These are phyloP conservation scores for Phalacrocorax carbo DNA, from an alignment of 2,113 vertebrate species.

Conservation along the genomic window DNA sequence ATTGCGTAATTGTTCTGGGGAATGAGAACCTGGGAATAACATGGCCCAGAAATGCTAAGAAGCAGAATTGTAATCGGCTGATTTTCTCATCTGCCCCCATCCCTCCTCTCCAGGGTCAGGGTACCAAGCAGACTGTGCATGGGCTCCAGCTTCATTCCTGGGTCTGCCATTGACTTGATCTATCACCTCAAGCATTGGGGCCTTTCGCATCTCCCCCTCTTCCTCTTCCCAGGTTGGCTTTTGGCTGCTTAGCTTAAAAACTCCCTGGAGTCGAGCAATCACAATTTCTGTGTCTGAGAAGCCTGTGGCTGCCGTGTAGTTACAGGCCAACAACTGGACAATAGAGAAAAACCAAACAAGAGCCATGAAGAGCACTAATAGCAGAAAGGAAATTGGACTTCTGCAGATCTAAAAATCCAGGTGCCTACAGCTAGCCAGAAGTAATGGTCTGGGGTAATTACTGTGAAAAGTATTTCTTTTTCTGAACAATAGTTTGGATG, in stretches of 20 bases:
- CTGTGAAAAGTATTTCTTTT: not conserved
- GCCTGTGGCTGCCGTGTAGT: not conserved
- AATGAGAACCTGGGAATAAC: slow-evolving; percentile 53
- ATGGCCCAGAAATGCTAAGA: slow-evolving; percentile 56
- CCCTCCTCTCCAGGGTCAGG: not conserved
- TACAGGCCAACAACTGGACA: not conserved
- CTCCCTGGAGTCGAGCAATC: not conserved
- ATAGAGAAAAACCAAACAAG: not conserved
- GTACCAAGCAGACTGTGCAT: not conserved
- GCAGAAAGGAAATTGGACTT: slow-evolving; percentile 13
- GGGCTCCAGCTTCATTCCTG: not conserved
- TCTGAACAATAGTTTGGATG: not conserved
- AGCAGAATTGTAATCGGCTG: slow-evolving; percentile 29
- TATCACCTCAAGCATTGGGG: not conserved
- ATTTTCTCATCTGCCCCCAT: not conserved
- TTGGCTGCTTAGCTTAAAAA: not conserved
- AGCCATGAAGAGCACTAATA: not conserved
- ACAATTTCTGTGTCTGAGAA: not conserved
- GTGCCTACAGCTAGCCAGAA: not conserved
- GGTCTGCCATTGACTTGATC: not conserved
- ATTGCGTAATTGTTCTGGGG: slow-evolving; percentile 48
- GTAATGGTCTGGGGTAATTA: not conserved
- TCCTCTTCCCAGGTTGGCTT: not conserved
- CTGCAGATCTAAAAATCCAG: not conserved
- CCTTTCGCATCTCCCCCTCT: not conserved